Evolutionary conservation across 2,888 invertebrate genomes (phyloP), one percentile per base, ranked within the genome.

Genomic region (Geophilus truncorum): DNA sequence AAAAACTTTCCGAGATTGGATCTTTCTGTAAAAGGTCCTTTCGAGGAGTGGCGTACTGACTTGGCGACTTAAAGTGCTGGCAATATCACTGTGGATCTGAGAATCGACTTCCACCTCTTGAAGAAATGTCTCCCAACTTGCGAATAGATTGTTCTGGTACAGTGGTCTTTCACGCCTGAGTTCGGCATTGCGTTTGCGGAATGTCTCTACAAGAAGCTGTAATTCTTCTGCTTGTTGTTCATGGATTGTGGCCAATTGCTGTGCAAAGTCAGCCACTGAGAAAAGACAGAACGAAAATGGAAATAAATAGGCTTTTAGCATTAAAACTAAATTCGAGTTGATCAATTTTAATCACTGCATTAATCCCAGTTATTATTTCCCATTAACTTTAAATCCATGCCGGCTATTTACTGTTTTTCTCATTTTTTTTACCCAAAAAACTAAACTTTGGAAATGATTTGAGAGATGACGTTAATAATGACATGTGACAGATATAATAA

Each of bases 61-160:
- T 86, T 92, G 91, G 4, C 84, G 82, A 18, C 92, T 92, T 81
- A 96, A 89, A 32, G 94, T 92, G 36, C 92, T 91, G 9, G 95
- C 93, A 82, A 96, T 92, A 86, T 95, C 95, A 85, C 92, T 92
- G 88, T 94, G 92, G 76, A 94, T 92, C 86, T 85, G 84, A 10
- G 95, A 94, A 86, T 96, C 95, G 51, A 94, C 92, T 88, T 96
- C 96, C 82, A 95, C 94, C 87, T 96, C 95, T 86, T 95, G 94
- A 82, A 96, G 91, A 82, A 96, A 90, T 82, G 92, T 93, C 88
- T 96, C 96, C 96, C 96, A 96, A 82, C 93, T 92, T 87, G 95
- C 93, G 88, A 95, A 95, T 85, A 96, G 90, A 75, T 93, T 92
- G 88, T 92, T 91, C 80, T 92, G 92, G 85, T 93, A 93, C 82